Evolutionary conservation across 2,797 vertebrate genomes (phyloP), one percentile per base, ranked within the genome.

Genomic region (Rhynchotus rufescens): DNA sequence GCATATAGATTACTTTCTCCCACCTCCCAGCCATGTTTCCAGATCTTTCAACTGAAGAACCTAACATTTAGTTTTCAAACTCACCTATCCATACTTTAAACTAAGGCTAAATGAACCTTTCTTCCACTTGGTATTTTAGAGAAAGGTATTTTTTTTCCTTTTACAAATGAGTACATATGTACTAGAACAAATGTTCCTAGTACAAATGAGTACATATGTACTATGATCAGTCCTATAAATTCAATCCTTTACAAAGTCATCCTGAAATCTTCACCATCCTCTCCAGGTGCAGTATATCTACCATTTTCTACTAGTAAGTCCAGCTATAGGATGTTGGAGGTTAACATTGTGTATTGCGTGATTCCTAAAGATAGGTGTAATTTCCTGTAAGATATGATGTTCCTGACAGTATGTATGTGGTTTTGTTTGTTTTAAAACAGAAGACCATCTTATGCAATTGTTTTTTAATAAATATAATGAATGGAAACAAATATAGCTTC

Each of bases 371-470:
- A 86, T 47, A 69, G 80, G 80, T 56, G 81, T 84, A 69, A 91
- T 89, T 96, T 93, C 79, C 93, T 95, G 64, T 80, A 89, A 83
- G 60, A 89, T 34, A 66, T 26, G 32, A 71, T 66, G 71, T 66
- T 87, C 86, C 80, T 80, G 68, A 76, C 74, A 54, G 65, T 36
- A 40, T 19, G 40, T 22, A 62, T 2, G 30, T 32, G 15, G 13
- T 44, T 32, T 65, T 76, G 36, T 84, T 91, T 71, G 42, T 49
- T 82, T 87, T 84, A 90, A 92, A 96, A 95, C 66, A 68, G 68
- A 87, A 86, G n/a, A 44, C 90, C 56, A 65, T 86, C 86, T 91
- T 86, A 91, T 77, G 72, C 36, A 36, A 77, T 94, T n/a, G n/a
- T n/a, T 94, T 87, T 84, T 47, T 54, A 44, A 40, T 19, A 10